Evolutionary conservation across 2,888 invertebrate genomes (phyloP).

Genomic region (Oscheius sp.): DNA sequence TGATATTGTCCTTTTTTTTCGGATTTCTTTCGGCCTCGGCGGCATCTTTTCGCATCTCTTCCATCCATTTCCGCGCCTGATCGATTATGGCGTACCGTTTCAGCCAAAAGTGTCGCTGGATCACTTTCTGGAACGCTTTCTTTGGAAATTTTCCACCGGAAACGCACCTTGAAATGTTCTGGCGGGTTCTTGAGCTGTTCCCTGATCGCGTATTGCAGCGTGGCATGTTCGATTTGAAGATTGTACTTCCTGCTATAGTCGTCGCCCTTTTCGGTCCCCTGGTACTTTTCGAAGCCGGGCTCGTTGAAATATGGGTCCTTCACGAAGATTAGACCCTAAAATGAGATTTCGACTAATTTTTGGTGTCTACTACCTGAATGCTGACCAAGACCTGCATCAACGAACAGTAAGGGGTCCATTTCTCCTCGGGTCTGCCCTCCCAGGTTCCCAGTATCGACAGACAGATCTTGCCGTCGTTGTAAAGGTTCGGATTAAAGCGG

Average conservation of each 20-base stretch:
- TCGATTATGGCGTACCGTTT: conserved; percentile 68
- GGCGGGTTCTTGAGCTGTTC: conserved; percentile 69
- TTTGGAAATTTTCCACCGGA: neutral
- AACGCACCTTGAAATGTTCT: conserved; percentile 61
- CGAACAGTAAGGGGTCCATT: conserved; percentile 73
- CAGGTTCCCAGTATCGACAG: conserved; percentile 72
- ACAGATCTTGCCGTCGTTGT: conserved; percentile 78
- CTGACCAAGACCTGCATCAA: conserved; percentile 72
- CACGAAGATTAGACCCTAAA: conserved; percentile 79
- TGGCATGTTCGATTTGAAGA: conserved; percentile 72
- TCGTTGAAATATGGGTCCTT: conserved; percentile 81
- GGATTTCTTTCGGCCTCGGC: conserved; percentile 50
- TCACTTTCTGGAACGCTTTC: conserved; percentile 61
- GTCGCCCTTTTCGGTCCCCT: conserved; percentile 69
- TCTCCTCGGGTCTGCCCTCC: conserved; percentile 74
- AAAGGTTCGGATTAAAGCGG: conserved; percentile 80
- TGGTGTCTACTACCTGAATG: conserved; percentile 66
- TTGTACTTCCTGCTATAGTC: conserved; percentile 71
- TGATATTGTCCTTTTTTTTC: conserved; percentile 54
- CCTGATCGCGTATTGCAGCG: conserved; percentile 71
- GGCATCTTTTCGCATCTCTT: conserved; percentile 52
- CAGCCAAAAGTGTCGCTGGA: conserved; percentile 71
- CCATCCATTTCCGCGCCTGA: conserved; percentile 62
- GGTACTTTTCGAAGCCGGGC: conserved; percentile 78
- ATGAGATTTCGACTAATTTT: too few species aligned